Base-by-base conservation (phyloP, 2,113 vertebrate genomes). In the Microtus pennsylvanicus region DNA sequence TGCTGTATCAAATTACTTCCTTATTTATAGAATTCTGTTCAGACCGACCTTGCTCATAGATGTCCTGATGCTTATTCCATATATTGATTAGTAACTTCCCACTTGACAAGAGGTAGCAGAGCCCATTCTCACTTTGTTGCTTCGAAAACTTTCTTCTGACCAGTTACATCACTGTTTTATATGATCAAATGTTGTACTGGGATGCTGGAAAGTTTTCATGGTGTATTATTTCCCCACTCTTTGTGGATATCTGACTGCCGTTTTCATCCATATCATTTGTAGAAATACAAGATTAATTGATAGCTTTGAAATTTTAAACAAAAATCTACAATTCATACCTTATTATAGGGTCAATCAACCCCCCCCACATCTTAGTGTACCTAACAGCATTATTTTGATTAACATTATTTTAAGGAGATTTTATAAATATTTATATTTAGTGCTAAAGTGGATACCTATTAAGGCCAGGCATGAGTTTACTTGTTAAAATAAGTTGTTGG, bases 401-500 rank as follows among this genome's bases (percentile, higher is more conserved):
- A 42, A 63, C 24, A 28, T n/a, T 24, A 28, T n/a, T 24, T 61
- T 1, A 7, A 28, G 14, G 35, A n/a, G 55, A 2, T 82, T 45
- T 50, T 19, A 58, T 26, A 14, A 83, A 61, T 63, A 28, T 16
- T 42, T 30, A 28, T 17, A 11, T 9, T 63, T 22, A 42, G n/a
- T 28, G 24, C 24, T 30, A 28, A 83, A 26, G 14, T 26, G 14
- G 12, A 28, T 42, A 10, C 13, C 2, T 83, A 5, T 17, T 9
- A 30, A 9, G 10, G 28, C 17, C 13, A 42, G 81, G 1, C 13
- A 1, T 16, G 14, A 0, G 8, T 1, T 17, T 28, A 42, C 12
- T 28, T 28, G n/a, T 35, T 63, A n/a, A 42, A 38, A 26, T 63
- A 30, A 17, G 28, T 63, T 65, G 26, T 85, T 16, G 19, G 7